Base-by-base conservation (phyloP, 2,888 invertebrate species). In the Scaptomyza parva region DNA sequence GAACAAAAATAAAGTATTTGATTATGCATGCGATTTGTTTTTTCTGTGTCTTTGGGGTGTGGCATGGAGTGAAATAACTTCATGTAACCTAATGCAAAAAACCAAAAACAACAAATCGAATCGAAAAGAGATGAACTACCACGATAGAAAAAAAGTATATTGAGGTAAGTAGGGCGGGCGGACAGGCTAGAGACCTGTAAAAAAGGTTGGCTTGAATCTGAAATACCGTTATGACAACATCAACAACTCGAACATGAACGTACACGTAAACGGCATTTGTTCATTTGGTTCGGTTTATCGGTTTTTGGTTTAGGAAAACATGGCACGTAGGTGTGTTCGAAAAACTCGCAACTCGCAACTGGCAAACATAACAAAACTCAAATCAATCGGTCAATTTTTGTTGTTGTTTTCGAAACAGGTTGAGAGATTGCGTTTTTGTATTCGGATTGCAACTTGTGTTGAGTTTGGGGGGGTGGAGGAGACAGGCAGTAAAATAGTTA, bases 141-240 rank as follows among this genome's bases (percentile, higher is more conserved):
- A 44, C 28, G 7, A 18, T 9, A 28, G 6, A 28, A 8, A 28
- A 6, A 17, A 39, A 17, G n/a, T n/a, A 24, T 37, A 28, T 30
- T 47, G 24, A 57, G 68, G 44, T 51, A 67, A 57, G 39, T 66
- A 50, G 66, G 68, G 45, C 47, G 33, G 14, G 9, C 22, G 11
- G 12, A 1, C 67, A 20, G 44, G 43, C 45, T 7, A 18, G 18
- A 4, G 6, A 37, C 28, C 41, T 33, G 48, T 43, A 3, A 65
- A 57, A 60, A 78, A 66, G 48, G 48, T 35, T 35, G 48, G 28
- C 64, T 61, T 63, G 39, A 53, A 68, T 68, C 41, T 44, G n/a
- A 43, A 59, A 60, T 66, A 35, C 76, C 79, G 66, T 67, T 77
- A 82, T 82, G 83, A 61, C 79, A 70, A 67, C 70, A 64, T 57